Percentiles rank a stretch among this genome's conserved stretches.
Conservation (phyloP, 2,888 invertebrate species). For the Liposcelis brunnea region DNA sequence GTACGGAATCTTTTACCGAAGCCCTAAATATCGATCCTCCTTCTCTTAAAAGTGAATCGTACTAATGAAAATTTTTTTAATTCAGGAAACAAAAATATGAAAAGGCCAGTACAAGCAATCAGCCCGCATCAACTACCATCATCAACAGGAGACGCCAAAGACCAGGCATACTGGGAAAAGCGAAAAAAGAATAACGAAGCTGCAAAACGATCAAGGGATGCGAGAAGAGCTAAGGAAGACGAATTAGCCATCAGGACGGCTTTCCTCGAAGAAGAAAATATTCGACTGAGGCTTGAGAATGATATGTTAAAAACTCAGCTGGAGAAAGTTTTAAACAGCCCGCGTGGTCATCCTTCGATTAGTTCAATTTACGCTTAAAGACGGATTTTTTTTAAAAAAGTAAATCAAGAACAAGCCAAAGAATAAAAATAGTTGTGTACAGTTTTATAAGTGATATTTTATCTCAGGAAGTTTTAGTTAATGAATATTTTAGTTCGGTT, state of each 20-base stretch:
- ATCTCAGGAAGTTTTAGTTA: no score
- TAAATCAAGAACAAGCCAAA: no score
- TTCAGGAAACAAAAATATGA: slow-evolving; percentile 21
- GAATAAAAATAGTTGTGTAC: no score
- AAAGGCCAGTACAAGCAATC: slow-evolving; percentile 11
- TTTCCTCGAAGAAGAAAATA: slow-evolving; percentile 71
- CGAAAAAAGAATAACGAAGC: slow-evolving; percentile 86
- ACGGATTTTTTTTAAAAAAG: no score
- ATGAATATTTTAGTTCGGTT: no score
- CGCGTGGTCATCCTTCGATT: no score
- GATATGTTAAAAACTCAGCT: slow-evolving; percentile 46
- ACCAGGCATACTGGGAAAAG: slow-evolving; percentile 74
- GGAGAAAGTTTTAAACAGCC: no score
- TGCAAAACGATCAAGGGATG: slow-evolving; percentile 84
- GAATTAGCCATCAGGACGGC: slow-evolving; percentile 79
- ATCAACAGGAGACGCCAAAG: slow-evolving; percentile 31
- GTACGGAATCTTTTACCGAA: not conserved
- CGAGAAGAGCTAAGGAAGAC: slow-evolving; percentile 77
- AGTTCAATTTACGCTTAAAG: no score
- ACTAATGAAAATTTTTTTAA: no score
- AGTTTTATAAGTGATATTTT: no score
- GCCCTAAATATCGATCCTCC: no score
- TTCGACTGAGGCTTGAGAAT: slow-evolving; percentile 53
- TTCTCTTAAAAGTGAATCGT: no score
- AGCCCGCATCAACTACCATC: slow-evolving; percentile 17